Evolutionary conservation across 2,888 invertebrate species (phyloP), one percentile per base, ranked within the genome.

Genomic region (Oithona nana): DNA sequence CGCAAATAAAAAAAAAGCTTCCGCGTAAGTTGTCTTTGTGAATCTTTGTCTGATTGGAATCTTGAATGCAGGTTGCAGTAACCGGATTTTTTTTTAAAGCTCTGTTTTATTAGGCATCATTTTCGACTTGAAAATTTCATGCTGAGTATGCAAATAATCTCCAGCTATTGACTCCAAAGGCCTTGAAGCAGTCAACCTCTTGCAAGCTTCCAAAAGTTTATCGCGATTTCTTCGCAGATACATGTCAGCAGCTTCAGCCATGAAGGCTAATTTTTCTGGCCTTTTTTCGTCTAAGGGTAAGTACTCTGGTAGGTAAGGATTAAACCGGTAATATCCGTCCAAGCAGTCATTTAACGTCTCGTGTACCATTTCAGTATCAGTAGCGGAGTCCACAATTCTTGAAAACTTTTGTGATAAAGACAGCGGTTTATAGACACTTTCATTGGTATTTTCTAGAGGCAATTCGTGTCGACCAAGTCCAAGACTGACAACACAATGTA

Each of bases 351-450:
- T 82, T 66, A 88, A 70, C 68, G 83, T 80, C 57, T 80, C 79
- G 70, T 88, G 87, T 3, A 88, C 85, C 67, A 85, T 83, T 79
- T 88, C 88, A 11, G 88, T 88, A 70, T 88, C 88, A 0, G 88
- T 88, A 4, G 88, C 88, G 66, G 85, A 86, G 70, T 87, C 86
- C 49, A 88, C 74, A 61, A 88, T 84, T 72, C 83, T 84, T 68
- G 81, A 77, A 69, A 89, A 82, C 73, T 88, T 88, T 67, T 82
- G 82, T 71, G 80, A 83, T 80, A 88, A 83, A 30, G 82, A 81
- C 0, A 79, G 78, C 65, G 77, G 76, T 68, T 64, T 72, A 68
- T 26, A 74, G 26, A 66, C 65, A 2, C 66, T 64, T 6, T 66
- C 64, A 11, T 66, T 64, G 2, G 66, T 64, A 4, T 68, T 66